Conservation (phyloP, 2,113 vertebrate genomes). For the Montifringilla adamsi region DNA sequence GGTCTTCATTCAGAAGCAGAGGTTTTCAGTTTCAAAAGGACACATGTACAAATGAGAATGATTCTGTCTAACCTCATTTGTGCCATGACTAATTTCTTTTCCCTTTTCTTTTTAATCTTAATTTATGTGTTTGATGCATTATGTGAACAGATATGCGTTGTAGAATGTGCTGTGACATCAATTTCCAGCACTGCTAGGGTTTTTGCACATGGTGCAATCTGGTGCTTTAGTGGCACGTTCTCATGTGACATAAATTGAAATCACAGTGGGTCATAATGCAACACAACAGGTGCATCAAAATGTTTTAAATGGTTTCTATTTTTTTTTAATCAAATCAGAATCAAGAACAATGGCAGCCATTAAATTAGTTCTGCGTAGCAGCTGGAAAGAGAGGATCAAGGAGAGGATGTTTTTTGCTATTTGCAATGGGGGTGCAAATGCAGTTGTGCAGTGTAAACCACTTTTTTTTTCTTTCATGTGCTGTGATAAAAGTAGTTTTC, state of each 20-base stretch:
- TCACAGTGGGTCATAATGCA: slow-evolving; percentile 37
- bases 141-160: not conserved
- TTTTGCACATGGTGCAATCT: slow-evolving; percentile 37
- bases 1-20: not conserved
- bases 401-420: not conserved
- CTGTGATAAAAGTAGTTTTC: slow-evolving; percentile 63
- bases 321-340: slow-evolving; percentile 44
- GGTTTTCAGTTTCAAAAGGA: not conserved
- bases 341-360: slow-evolving; percentile 67
- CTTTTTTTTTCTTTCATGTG: slow-evolving; percentile 45
- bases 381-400: slow-evolving; percentile 46
- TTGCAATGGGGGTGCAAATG: slow-evolving; percentile 47
- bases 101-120: not conserved
- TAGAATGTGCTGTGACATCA: not conserved
- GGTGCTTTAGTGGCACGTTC: slow-evolving; percentile 32
- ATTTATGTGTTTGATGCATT: not conserved
- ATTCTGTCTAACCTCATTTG: not conserved
- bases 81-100: not conserved
- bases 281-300: slow-evolving; percentile 70
- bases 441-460: slow-evolving; percentile 38
- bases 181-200: slow-evolving; percentile 28
- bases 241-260: slow-evolving; percentile 68
- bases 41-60: not conserved
- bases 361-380: slow-evolving; percentile 66
- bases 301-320: slow-evolving; percentile 57